Percentiles rank a stretch among this genome's conserved stretches.
These are phyloP conservation scores for Antechinus stuartii DNA, from an alignment of 2,113 vertebrate genomes.

Conservation along the genomic window DNA sequence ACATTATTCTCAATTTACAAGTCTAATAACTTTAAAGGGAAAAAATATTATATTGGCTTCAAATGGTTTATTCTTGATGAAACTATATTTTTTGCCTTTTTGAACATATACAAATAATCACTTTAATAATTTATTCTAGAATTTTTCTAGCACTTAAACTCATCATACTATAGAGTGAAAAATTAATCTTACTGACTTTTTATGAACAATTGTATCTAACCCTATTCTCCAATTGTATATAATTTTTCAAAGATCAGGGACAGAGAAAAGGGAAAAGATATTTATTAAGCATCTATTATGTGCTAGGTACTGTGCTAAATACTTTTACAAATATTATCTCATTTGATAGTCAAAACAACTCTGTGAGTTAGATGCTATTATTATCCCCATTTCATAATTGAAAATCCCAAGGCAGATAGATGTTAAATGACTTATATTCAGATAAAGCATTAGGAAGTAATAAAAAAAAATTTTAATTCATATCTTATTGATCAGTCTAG, in stretches of 20 bases:
- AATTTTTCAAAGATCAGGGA: background rate
- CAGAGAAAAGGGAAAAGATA: background rate
- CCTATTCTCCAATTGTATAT: background rate
- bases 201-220: background rate
- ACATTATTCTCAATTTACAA: background rate
- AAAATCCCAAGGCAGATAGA: background rate
- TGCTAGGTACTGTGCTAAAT: background rate
- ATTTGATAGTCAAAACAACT: background rate
- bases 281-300: background rate
- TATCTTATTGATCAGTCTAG: background rate
- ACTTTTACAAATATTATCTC: background rate
- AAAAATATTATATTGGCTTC: background rate
- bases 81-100: background rate
- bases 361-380: background rate
- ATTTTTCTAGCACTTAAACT: background rate
- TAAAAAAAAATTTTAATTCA: background rate
- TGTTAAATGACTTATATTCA: background rate
- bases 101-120: background rate
- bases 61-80: background rate
- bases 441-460: background rate
- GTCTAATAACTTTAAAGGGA: background rate
- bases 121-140: background rate
- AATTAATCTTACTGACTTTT: background rate
- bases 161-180: background rate
- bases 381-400: background rate